Evolutionary conservation across 2,888 invertebrate species (phyloP).

Genomic region (Phlogophora meticulosa): DNA sequence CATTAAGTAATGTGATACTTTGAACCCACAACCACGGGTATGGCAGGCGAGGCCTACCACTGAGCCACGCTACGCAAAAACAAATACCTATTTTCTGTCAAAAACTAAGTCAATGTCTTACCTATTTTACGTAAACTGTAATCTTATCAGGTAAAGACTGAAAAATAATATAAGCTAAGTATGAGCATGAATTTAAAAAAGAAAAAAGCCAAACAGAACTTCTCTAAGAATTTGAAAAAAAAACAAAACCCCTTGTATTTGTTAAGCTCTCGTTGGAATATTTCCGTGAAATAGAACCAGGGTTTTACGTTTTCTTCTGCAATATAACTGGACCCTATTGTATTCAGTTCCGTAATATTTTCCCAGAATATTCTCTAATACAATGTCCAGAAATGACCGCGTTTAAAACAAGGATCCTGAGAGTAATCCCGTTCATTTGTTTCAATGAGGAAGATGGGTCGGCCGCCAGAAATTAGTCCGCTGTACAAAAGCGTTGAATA

Average conservation of each 20-base stretch:
- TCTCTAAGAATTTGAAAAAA: not conserved
- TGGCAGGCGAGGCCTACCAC: too few species aligned
- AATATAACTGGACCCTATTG: constrained; percentile 2
- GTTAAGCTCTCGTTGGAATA: not conserved
- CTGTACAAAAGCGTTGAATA: constrained; percentile 12
- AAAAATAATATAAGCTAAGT: too few species aligned
- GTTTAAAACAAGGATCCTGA: constrained; percentile 21
- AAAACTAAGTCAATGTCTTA: too few species aligned
- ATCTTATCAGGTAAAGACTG: not conserved
- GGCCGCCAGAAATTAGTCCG: constrained; percentile 41
- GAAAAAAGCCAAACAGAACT: not conserved
- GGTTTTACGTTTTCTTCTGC: constrained; percentile 1
- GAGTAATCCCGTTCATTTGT: constrained; percentile 49
- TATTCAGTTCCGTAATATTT: constrained; percentile 10
- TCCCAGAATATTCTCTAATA: constrained; percentile 10
- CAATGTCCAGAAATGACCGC: constrained; percentile 21
- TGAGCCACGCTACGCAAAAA: too few species aligned
- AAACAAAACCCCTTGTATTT: not conserved
- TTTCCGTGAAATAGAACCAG: not conserved
- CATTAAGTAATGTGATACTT: too few species aligned
- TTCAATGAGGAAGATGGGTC: constrained; percentile 33
- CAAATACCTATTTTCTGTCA: too few species aligned
- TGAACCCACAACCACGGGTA: too few species aligned
- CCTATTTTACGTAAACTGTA: not conserved
- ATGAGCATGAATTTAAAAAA: too few species aligned